Percentiles rank a stretch among this genome's conserved stretches.
Evolutionary conservation across 2,888 invertebrate genomes (phyloP).

Genomic region (Acronicta alni): DNA sequence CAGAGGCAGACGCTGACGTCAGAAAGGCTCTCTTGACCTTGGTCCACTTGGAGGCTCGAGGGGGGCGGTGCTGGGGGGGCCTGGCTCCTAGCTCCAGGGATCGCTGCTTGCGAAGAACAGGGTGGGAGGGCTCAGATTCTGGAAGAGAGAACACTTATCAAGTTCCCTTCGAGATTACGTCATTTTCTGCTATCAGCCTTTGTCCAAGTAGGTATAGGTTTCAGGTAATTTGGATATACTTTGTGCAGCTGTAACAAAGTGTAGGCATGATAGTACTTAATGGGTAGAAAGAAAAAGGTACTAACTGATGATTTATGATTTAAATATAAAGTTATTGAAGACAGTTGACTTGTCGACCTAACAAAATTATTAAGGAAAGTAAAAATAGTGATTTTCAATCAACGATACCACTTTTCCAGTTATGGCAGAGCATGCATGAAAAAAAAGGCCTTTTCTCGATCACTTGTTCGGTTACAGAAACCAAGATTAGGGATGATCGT

Average conservation of each 20-base stretch:
- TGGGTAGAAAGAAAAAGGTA: too few species aligned
- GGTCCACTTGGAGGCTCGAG: slow-evolving; percentile 92
- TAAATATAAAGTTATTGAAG: too few species aligned
- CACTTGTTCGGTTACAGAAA: too few species aligned
- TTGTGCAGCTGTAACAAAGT: background rate
- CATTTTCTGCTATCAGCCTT: background rate
- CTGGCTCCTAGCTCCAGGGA: slow-evolving; percentile 83
- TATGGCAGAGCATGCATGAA: too few species aligned
- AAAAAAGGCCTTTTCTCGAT: too few species aligned
- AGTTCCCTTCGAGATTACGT: slow-evolving; percentile 25
- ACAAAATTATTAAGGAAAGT: too few species aligned
- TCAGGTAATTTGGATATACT: background rate
- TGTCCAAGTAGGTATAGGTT: background rate
- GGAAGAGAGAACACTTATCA: slow-evolving; percentile 44
- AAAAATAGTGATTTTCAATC: too few species aligned
- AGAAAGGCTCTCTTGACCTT: slow-evolving; percentile 93
- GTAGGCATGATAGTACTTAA: too few species aligned
- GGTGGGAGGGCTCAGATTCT: slow-evolving; percentile 84
- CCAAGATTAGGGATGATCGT: too few species aligned
- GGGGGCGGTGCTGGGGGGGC: slow-evolving; percentile 85
- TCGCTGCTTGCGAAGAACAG: slow-evolving; percentile 83
- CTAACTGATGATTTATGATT: too few species aligned
- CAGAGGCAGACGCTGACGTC: slow-evolving; percentile 89
- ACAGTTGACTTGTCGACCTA: too few species aligned
- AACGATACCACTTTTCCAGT: too few species aligned